phyloP scores from a whole-genome alignment of 2,797 vertebrate species.

The Cheirogaleus major region DNA sequence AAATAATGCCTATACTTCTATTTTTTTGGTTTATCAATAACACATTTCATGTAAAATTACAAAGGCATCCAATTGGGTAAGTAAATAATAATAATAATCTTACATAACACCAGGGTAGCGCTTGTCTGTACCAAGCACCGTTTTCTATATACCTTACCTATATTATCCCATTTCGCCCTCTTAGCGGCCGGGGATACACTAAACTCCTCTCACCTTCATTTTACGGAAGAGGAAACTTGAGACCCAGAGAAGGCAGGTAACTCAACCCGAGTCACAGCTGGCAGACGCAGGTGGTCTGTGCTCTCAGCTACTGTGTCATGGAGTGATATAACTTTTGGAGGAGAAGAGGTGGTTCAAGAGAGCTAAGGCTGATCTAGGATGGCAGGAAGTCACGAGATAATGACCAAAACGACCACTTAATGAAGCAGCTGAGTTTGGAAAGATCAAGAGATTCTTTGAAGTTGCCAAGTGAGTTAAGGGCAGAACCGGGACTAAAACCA shows the following conservation, averaged over 20 bases:
- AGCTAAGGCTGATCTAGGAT: not conserved
- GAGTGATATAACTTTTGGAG: not conserved
- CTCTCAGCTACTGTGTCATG: not conserved
- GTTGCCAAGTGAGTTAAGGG: not conserved
- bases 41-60: not conserved
- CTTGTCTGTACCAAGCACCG: not conserved
- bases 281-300: not conserved
- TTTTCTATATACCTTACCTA: not conserved
- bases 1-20: not conserved
- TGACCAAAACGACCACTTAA: not conserved
- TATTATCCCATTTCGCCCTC: not conserved
- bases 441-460: constrained; percentile 30
- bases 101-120: not conserved
- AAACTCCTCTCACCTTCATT: not conserved
- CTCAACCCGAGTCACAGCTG: not conserved
- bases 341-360: not conserved
- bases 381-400: constrained; percentile 37
- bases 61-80: not conserved
- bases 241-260: not conserved
- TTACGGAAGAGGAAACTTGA: not conserved
- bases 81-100: not conserved
- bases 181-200: not conserved
- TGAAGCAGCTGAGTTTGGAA: not conserved
- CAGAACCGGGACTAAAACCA: not conserved
- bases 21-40: not conserved